phyloP scores from a whole-genome alignment of 2,113 vertebrate genomes.

The Natator depressus region DNA sequence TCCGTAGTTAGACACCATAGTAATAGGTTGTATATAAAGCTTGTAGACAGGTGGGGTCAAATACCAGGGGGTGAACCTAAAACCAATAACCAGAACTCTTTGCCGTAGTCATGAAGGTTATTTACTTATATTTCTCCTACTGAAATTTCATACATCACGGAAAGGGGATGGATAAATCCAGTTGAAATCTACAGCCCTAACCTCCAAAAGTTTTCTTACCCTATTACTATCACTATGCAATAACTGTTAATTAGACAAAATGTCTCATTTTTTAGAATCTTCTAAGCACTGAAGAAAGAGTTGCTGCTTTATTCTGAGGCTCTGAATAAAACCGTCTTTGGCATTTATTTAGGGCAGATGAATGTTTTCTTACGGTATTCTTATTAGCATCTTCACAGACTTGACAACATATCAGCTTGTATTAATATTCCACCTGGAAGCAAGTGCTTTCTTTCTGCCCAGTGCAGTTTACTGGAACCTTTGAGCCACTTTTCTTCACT shows the following conservation, averaged over 20 bases:
- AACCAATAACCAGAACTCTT: neutral
- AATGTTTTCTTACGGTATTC: conserved; percentile 54
- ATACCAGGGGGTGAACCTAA: neutral
- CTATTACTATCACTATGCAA: conserved; percentile 13
- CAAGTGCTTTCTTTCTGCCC: conserved; percentile 40
- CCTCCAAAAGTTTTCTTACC: conserved; percentile 53
- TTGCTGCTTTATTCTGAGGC: conserved; percentile 7
- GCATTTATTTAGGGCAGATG: conserved; percentile 64
- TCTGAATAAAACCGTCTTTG: conserved; percentile 51
- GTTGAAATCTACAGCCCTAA: conserved; percentile 1
- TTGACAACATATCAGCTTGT: conserved; percentile 55
- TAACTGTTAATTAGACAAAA: conserved; percentile 44
- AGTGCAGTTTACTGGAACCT: conserved; percentile 65
- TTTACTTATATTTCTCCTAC: conserved; percentile 16
- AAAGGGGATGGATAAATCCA: neutral
- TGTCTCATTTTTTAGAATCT: conserved; percentile 42
- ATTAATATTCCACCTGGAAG: conserved; percentile 66
- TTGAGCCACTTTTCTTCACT: conserved; percentile 43
- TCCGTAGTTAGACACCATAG: neutral
- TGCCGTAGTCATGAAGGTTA: neutral
- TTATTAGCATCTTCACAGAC: conserved; percentile 48
- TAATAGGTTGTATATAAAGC: neutral
- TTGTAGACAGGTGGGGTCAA: neutral
- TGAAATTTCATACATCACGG: conserved; percentile 18
- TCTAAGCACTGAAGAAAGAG: conserved; percentile 50